Conservation (phyloP, 2,888 invertebrate genomes). For the Drosophila tanythrix region DNA sequence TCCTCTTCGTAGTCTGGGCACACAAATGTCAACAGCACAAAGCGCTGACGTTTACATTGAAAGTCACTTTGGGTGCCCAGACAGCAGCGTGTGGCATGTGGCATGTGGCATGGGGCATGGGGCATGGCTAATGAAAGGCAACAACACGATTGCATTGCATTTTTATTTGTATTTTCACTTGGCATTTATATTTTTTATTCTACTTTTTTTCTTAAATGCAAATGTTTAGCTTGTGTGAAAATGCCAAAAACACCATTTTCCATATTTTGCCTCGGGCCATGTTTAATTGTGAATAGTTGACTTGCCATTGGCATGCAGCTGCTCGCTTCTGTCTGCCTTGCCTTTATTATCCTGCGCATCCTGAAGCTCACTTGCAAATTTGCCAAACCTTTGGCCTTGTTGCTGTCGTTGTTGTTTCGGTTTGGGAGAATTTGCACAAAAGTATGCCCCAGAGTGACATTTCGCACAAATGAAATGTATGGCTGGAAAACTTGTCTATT, state of each 20-base stretch:
- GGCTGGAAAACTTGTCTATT: slow-evolving; percentile 75
- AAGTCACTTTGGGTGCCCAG: slow-evolving; percentile 76
- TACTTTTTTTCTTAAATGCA: slow-evolving; percentile 66
- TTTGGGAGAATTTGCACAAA: slow-evolving; percentile 17
- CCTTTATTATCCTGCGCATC: neutral
- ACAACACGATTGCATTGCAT: slow-evolving; percentile 68
- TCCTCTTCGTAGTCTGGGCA: slow-evolving; percentile 61
- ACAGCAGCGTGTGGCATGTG: slow-evolving; percentile 33
- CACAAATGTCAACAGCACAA: slow-evolving; percentile 78
- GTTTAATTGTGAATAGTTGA: slow-evolving; percentile 61
- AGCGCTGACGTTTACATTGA: slow-evolving; percentile 78
- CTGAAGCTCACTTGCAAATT: slow-evolving; percentile 43
- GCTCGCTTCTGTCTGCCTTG: neutral
- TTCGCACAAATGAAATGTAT: slow-evolving; percentile 76
- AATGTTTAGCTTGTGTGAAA: slow-evolving; percentile 58
- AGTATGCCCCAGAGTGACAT: slow-evolving; percentile 75
- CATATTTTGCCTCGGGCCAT: slow-evolving; percentile 19
- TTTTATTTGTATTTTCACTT: slow-evolving; percentile 42
- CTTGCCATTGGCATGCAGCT: slow-evolving; percentile 51
- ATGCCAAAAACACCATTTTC: slow-evolving; percentile 3
- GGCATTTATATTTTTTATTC: slow-evolving; percentile 11
- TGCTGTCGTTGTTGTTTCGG: slow-evolving; percentile 16
- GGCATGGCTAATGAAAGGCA: slow-evolving; percentile 69
- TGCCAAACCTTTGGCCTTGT: slow-evolving; percentile 54
- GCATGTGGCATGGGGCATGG: neutral